Base-by-base conservation (phyloP, 2,113 vertebrate genomes). In the Limanda limanda region DNA sequence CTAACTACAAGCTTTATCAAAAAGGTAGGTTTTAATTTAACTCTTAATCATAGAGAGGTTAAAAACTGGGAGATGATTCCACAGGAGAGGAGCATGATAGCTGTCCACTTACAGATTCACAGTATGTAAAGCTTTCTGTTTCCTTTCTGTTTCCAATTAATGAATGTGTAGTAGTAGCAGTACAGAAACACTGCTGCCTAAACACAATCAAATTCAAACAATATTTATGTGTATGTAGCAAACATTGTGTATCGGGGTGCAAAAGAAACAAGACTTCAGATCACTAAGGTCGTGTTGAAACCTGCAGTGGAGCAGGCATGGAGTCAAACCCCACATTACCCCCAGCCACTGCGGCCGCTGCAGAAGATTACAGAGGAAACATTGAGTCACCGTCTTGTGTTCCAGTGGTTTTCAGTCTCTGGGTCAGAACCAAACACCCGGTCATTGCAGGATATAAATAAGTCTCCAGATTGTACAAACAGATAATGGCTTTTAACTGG, bases 321-420 rank as follows among this genome's bases (percentile, higher is more conserved):
- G 47, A 81, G 65, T 68, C 74, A 78, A 70, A 71, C 21, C 48
- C n/a, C 24, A 64, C 65, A 65, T 67, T 70, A 56, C 45, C 71
- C 56, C 62, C 24, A 71, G 51, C 72, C 15, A 1, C 40, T 40
- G n/a, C 76, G 3, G 1, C 37, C 21, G 56, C 73, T 78, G 66
- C 57, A 59, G 15, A 51, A 71, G 56, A 71, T 77, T 76, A 66
- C 59, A 74, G 72, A 59, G 81, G 81, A 79, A 88, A 76, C 82
- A 78, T 15, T 86, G 84, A 85, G 78, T 86, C 82, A 85, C 67
- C 48, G 59, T 69, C 55, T 79, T 56, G 60, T 79, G 64, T 77
- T 83, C 63, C 62, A 71, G 69, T 58, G 63, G 67, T 81, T 75
- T 74, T 51, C 56, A 78, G 57, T 68, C 62, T 80, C 21, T 59